Evolutionary conservation across 2,113 vertebrate species (phyloP), one percentile per base, ranked within the genome.

Genomic region (Vidua chalybeata): DNA sequence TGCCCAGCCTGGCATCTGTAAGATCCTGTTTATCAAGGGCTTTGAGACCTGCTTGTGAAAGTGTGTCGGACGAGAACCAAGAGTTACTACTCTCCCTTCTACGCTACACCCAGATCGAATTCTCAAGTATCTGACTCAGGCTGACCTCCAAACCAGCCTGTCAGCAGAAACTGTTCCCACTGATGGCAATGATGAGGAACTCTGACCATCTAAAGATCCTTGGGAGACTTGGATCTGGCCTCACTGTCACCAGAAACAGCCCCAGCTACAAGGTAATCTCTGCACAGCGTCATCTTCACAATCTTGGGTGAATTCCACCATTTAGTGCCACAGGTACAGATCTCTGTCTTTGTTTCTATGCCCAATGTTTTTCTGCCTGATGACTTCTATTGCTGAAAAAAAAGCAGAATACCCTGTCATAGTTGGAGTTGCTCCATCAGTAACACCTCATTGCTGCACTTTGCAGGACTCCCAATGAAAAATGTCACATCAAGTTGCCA

Each of bases 61-160:
- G 18, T 22, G 72, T 3, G 6, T 48, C 3, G 2, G 46, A 9
- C 2, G 26, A 87, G 43, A 74, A 28, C 22, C 48, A 26, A 35
- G 58, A 79, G 22, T 33, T 3, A 0, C 58, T 67, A 1, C 11
- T 77, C n/a, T 43, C 18, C 13, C 3, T 2, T 22, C 5, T 0
- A 3, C 0, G 0, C 13, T 14, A 22, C 21, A 26, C n/a, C 22
- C 4, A 6, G 58, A 19, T 3, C 0, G 0, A 56, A 10, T 56
- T 62, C 64, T 64, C 7, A 0, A 22, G 63, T 0, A 0, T 48
- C 51, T 7, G 18, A 12, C 37, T 14, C 1, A 0, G 46, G 87
- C 58, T 39, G 68, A 51, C 43, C 64, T 67, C 39, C 13, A 2
- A 8, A 20, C 10, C 31, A 54, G 63, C 35, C 80, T 39, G 33